Conservation (phyloP, 1,140 invertebrate genomes). For the Cydia amplana region DNA sequence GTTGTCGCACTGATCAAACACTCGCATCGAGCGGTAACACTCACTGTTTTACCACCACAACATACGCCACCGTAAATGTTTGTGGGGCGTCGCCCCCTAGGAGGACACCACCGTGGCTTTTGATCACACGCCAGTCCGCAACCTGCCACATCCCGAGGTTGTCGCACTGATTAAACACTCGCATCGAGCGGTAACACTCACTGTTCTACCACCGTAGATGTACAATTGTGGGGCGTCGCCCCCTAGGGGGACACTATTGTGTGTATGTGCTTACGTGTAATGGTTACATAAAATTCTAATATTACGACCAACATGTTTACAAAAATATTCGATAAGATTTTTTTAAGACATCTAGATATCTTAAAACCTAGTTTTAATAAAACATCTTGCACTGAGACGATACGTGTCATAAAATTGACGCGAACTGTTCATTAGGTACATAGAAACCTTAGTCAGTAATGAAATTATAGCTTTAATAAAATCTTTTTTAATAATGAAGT, state of each 20-base stretch:
- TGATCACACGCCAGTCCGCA: slow-evolving; percentile 94
- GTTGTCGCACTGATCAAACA: slow-evolving; percentile 97
- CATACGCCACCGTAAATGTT: too few species aligned
- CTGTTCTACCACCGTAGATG: slow-evolving; percentile 79
- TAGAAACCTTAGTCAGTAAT: slow-evolving; percentile 10
- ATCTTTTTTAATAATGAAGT: not conserved
- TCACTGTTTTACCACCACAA: slow-evolving; percentile 84
- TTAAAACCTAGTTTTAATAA: too few species aligned
- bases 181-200: slow-evolving; percentile 93
- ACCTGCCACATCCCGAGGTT: slow-evolving; percentile 97
- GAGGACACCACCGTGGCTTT: slow-evolving; percentile 98
- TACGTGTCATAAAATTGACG: not conserved
- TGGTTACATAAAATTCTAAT: too few species aligned
- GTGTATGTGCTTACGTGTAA: too few species aligned
- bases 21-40: slow-evolving; percentile 93
- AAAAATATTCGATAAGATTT: too few species aligned
- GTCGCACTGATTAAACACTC: slow-evolving; percentile 97
- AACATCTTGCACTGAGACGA: too few species aligned
- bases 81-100: too few species aligned
- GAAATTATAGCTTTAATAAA: slow-evolving; percentile 20
- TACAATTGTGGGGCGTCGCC: too few species aligned
- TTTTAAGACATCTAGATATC: too few species aligned
- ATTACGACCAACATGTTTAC: too few species aligned
- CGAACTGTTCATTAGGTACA: not conserved
- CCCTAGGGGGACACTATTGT: too few species aligned